Base-by-base conservation (phyloP, 2,888 invertebrate species). In the Pyrrhia umbra region DNA sequence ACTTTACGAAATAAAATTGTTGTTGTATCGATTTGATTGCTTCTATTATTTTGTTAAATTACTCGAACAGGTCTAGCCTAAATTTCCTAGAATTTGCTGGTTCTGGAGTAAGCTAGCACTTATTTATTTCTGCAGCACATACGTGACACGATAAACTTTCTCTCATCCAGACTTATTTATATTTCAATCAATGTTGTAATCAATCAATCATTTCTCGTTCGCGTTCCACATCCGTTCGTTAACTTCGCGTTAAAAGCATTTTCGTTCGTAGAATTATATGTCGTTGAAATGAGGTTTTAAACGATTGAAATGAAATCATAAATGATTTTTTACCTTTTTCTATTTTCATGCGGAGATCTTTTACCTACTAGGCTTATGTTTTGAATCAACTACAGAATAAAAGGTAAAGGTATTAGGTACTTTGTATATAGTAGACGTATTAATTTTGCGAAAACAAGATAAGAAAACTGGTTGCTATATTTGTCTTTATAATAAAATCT, bases 121-220 rank as follows among this genome's bases (percentile, higher is more conserved):
- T 10, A 34, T 34, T 34, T 34, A 34, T 34, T 34, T 34, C 34
- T 34, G 13, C 34, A 34, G n/a, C 34, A 34, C 13, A 30, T n/a
- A 50, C 25, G 39, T 25, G 37, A 25, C 61, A 23, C 20, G 25
- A 54, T 60, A 45, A 68, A 54, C 52, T 34, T 51, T 2, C 51
- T 58, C 50, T 45, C 46, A 37, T 40, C 37, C 34, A 42, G 20
- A 43, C 56, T 64, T 74, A 69, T 73, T 75, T 69, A 64, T 65
- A 68, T 71, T 70, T 64, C 63, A 68, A 66, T 77, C 75, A 60
- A 71, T 60, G 37, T 50, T 62, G 66, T 66, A 64, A 67, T 65
- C 67, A 68, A 73, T 76, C 79, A 79, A 74, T 76, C 67, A 75
- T 62, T 58, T 66, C 57, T 46, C 68, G 23, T 42, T 64, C 55